A percentile compares a stretch with the other conserved stretches of the same genome.
phyloP scores from a whole-genome alignment of 2,797 vertebrate genomes.

The Xenentodon cancila region DNA sequence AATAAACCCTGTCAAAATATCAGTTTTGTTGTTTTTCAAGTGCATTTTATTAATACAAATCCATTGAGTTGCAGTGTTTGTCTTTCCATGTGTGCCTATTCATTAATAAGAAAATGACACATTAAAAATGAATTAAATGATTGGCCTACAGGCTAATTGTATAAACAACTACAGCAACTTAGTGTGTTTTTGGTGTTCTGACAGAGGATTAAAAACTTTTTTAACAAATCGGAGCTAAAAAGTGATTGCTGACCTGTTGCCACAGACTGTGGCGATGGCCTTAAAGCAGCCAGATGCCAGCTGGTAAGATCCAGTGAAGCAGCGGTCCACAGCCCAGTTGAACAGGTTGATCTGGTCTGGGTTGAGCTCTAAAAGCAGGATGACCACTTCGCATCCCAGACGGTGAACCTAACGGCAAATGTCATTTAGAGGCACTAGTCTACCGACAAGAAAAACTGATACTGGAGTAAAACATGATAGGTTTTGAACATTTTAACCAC shows the following conservation, averaged over 20 bases:
- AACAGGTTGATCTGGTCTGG: constrained; percentile 98
- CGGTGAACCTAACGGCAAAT: constrained; percentile 89
- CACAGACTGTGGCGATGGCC: constrained; percentile 97
- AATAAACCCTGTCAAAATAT: no score
- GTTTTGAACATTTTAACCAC: background rate
- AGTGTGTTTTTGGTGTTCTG: background rate
- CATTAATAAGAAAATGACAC: no score
- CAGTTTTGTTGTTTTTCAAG: no score
- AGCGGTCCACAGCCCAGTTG: constrained; percentile 98
- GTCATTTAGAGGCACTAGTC: background rate
- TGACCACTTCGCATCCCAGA: constrained; percentile 96
- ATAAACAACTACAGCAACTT: no score
- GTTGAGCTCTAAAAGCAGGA: constrained; percentile 95
- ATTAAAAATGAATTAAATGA: no score
- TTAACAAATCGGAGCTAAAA: background rate
- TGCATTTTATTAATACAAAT: no score
- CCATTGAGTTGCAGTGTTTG: no score
- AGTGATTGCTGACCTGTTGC: constrained; percentile 88
- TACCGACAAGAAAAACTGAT: no score
- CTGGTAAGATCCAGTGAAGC: constrained; percentile 97
- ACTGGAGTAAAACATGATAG: background rate
- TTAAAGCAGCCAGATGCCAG: constrained; percentile 98
- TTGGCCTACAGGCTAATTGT: no score
- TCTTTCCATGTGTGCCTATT: no score
- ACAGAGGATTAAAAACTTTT: background rate